Base-by-base conservation (phyloP, 2,888 invertebrate species). In the Phalangium opilio region DNA sequence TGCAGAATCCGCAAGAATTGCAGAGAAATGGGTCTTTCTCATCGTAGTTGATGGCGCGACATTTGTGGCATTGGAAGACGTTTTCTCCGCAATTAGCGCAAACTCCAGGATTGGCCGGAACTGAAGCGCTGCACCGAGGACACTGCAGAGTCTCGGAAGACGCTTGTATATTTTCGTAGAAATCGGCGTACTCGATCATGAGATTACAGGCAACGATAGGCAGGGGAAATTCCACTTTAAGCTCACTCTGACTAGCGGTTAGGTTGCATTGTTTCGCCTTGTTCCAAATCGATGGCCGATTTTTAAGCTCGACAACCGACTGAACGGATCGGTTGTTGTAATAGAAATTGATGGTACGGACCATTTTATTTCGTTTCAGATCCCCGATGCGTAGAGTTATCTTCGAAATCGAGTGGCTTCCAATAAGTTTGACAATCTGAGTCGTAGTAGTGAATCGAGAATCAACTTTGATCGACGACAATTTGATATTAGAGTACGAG, bases 1-100 rank as follows among this genome's bases (percentile, higher is more conserved):
- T 96, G 72, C 96, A 98, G 71, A 91, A 96, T 1, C 96, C 96
- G 68, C 98, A 98, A 3, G 93, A 85, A 68, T 95, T 95, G 64
- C 98, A 98, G 19, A 98, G 71, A 76, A 96, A 98, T 0, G 96
- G 96, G 69, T 96, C 96, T 65, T 93, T 91, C 66, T 96, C 95
- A 66, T 95, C 95, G 67, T 96, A 96, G 69, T 98, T 96, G 59
- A 98, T 98, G 0, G 95, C 90, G 19, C 91, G 82, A 70, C 96
- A 98, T 70, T 96, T 96, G 71, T 95, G 93, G 62, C 96, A 98
- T 62, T 98, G 98, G 71, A 89, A 96, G 0, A 96, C 96, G 66
- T 96, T 96, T 66, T 98, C 96, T 0, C 96, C 95, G 63, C 91
- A 91, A 66, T 90, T 91, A 0, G 82, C 84, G 64, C 96, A 96